These are phyloP conservation scores for Autographa gamma DNA, from an alignment of 2,888 invertebrate genomes.

Conservation along the genomic window DNA sequence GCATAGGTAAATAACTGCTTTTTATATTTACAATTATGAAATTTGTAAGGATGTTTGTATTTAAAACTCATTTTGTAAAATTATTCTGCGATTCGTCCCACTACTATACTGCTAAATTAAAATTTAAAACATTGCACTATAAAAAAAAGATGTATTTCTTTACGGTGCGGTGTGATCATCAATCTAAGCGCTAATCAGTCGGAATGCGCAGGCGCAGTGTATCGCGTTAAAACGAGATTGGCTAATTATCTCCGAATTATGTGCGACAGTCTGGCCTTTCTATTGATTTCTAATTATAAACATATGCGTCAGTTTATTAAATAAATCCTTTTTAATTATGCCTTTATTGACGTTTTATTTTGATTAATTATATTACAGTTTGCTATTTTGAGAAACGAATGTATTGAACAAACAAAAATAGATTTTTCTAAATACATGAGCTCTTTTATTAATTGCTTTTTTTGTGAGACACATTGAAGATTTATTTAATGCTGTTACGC, in stretches of 20 bases:
- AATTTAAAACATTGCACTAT: background rate
- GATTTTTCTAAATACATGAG: too few relatives aligned
- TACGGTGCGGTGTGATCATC: slow-evolving; percentile 39
- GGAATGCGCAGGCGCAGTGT: slow-evolving; percentile 56
- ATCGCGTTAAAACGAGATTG: slow-evolving; percentile 67
- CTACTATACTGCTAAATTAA: too few relatives aligned
- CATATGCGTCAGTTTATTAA: slow-evolving; percentile 19
- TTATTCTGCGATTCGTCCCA: too few relatives aligned
- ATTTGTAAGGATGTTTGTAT: too few relatives aligned
- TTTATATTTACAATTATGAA: too few relatives aligned
- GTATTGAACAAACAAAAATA: too few relatives aligned
- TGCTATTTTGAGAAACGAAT: background rate
- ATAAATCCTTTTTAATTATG: slow-evolving; percentile 20
- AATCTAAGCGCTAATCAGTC: slow-evolving; percentile 60
- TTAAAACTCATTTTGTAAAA: too few relatives aligned
- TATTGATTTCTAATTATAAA: slow-evolving; percentile 63
- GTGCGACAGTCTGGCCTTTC: slow-evolving; percentile 62
- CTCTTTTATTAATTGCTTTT: too few relatives aligned
- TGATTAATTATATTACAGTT: background rate
- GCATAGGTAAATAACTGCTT: too few relatives aligned
- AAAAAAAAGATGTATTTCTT: slow-evolving; percentile 1
- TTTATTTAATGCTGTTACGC: too few relatives aligned
- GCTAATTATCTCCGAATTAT: slow-evolving; percentile 71
- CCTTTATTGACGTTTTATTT: background rate
- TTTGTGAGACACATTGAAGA: too few relatives aligned